Evolutionary conservation across 1,140 invertebrate species (phyloP).

Genomic region (Drosophila elegans): DNA sequence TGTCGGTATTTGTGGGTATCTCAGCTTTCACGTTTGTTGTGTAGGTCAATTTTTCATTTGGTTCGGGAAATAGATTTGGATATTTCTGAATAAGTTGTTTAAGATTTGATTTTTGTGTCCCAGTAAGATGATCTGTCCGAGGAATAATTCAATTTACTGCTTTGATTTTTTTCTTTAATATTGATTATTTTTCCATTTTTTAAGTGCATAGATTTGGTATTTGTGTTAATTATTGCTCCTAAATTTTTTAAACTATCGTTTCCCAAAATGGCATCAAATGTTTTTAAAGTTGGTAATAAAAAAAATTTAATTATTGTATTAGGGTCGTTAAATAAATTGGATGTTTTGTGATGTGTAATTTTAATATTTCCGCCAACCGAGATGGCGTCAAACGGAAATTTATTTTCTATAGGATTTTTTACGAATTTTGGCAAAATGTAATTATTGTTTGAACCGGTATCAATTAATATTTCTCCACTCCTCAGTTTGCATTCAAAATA

Average conservation of each 20-base stretch:
- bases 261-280: constrained; percentile 39
- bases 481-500: constrained; percentile 40
- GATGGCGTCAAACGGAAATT: background rate
- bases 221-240: constrained; percentile 12
- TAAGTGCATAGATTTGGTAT: background rate
- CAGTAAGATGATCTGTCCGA: constrained; percentile 10
- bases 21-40: constrained; percentile 39
- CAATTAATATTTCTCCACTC: constrained; percentile 35
- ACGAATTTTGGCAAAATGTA: constrained; percentile 44
- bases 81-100: constrained; percentile 6
- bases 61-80: constrained; percentile 30
- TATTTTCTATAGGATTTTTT: constrained; percentile 20
- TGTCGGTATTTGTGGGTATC: constrained; percentile 33
- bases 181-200: background rate
- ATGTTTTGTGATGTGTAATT: constrained; percentile 21
- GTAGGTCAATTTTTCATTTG: constrained; percentile 35
- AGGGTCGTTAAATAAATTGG: constrained; percentile 33
- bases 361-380: background rate
- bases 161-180: constrained; percentile 7
- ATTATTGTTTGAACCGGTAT: constrained; percentile 42
- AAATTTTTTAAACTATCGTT: constrained; percentile 39
- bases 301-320: constrained; percentile 28
- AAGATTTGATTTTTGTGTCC: constrained; percentile 13
- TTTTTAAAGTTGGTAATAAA: constrained; percentile 31
- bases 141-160: constrained; percentile 35